These are phyloP conservation scores for Danaus plexippus DNA, from an alignment of 1,140 invertebrate species.

Conservation along the genomic window DNA sequence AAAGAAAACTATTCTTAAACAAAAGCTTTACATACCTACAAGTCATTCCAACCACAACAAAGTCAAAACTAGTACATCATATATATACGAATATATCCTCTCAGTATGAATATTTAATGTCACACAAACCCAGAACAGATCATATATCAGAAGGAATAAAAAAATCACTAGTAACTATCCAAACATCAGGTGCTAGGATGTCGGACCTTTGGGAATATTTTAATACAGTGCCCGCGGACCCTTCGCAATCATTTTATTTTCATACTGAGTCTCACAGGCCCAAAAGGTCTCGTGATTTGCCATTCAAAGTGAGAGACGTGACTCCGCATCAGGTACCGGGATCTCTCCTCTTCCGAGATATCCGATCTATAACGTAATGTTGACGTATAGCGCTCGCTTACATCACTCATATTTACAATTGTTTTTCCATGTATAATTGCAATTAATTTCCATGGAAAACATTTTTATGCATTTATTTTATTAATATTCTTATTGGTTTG, in stretches of 20 bases:
- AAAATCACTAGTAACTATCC: slow-evolving; percentile 46
- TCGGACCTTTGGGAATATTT: slow-evolving; percentile 57
- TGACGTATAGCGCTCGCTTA: slow-evolving; percentile 49
- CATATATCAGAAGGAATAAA: slow-evolving; percentile 41
- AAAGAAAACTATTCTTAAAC: too few species aligned
- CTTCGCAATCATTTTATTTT: slow-evolving; percentile 70
- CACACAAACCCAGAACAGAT: slow-evolving; percentile 17
- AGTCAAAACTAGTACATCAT: too few species aligned
- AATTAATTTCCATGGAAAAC: too few species aligned
- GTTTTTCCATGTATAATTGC: too few species aligned
- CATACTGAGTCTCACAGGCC: slow-evolving; percentile 61
- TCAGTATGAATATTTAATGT: too few species aligned
- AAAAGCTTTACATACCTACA: too few species aligned
- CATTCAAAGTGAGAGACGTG: slow-evolving; percentile 65
- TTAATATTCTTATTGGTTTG: too few species aligned
- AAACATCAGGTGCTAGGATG: slow-evolving; percentile 58
- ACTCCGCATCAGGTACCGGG: slow-evolving; percentile 62
- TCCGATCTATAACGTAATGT: slow-evolving; percentile 54
- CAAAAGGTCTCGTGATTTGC: slow-evolving; percentile 66
- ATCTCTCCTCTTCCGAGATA: slow-evolving; percentile 28
- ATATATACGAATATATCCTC: too few species aligned
- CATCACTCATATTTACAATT: too few species aligned
- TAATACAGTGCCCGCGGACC: slow-evolving; percentile 57
- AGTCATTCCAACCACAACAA: too few species aligned
- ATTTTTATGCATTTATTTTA: too few species aligned